Evolutionary conservation across 2,797 vertebrate genomes (phyloP).

Genomic region (Amblyraja radiata): DNA sequence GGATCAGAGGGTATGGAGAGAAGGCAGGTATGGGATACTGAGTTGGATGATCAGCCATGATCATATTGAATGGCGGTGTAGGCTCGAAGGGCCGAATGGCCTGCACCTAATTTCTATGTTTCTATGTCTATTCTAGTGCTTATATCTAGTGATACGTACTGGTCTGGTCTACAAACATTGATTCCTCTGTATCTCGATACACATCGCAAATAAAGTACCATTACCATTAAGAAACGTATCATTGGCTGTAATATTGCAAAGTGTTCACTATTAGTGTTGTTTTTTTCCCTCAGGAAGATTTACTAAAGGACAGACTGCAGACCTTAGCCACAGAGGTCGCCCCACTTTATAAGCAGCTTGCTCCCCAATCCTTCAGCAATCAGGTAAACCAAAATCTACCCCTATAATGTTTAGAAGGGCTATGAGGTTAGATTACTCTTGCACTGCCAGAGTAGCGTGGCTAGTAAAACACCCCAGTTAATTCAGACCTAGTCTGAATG

Average conservation of each 20-base stretch:
- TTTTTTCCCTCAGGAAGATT: conserved; percentile 68
- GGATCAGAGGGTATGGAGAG: too few species aligned
- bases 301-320: conserved; percentile 88
- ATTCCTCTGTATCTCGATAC: too few species aligned
- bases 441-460: neutral
- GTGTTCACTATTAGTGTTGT: neutral
- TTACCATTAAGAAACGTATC: too few species aligned
- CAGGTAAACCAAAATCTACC: conserved; percentile 63
- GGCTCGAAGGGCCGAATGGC: too few species aligned
- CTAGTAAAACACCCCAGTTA: neutral
- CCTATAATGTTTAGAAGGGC: neutral
- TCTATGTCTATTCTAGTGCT: too few species aligned
- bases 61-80: too few species aligned
- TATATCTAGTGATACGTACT: too few species aligned
- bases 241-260: neutral
- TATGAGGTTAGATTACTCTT: neutral
- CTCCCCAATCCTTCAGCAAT: conserved; percentile 90
- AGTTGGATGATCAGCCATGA: too few species aligned
- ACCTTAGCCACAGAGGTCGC: conserved; percentile 83
- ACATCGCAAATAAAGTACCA: too few species aligned
- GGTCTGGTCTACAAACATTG: too few species aligned
- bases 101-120: too few species aligned
- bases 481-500: neutral
- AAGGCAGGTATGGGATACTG: too few species aligned
- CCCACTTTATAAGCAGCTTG: conserved; percentile 82